Percentiles rank a stretch among this genome's conserved stretches.
phyloP scores from a whole-genome alignment of 2,113 vertebrate species.

The Mormoops blainvillei region DNA sequence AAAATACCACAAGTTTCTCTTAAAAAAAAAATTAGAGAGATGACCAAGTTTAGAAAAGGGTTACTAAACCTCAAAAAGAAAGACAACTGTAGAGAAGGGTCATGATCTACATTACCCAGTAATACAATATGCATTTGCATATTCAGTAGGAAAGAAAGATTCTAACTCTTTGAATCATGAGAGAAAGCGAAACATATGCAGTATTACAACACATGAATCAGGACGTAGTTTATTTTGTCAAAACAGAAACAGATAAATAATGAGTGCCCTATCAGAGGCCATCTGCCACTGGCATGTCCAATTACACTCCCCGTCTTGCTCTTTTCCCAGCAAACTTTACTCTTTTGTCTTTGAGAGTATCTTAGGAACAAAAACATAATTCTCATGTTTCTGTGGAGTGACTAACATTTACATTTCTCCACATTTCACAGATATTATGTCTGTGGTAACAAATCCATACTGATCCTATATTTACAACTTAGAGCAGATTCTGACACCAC shows the following conservation, averaged over 20 bases:
- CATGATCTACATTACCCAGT: background rate
- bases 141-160: background rate
- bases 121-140: background rate
- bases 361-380: background rate
- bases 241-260: background rate
- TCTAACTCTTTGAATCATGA: background rate
- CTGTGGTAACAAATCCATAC: slow-evolving; percentile 48
- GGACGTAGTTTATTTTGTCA: background rate
- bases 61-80: background rate
- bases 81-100: background rate
- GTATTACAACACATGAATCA: background rate
- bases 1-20: background rate
- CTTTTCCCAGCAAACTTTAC: background rate
- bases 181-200: background rate
- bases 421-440: slow-evolving; percentile 37
- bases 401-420: slow-evolving; percentile 55
- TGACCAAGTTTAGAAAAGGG: background rate
- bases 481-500: background rate
- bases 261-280: background rate
- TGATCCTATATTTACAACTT: slow-evolving; percentile 55
- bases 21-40: background rate
- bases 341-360: background rate
- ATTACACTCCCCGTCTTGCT: background rate
- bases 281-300: background rate
- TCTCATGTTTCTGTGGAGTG: background rate